A percentile compares a stretch with the other conserved stretches of the same genome.
Evolutionary conservation across 2,113 vertebrate genomes (phyloP).

Genomic region (Heteronetta atricapilla): DNA sequence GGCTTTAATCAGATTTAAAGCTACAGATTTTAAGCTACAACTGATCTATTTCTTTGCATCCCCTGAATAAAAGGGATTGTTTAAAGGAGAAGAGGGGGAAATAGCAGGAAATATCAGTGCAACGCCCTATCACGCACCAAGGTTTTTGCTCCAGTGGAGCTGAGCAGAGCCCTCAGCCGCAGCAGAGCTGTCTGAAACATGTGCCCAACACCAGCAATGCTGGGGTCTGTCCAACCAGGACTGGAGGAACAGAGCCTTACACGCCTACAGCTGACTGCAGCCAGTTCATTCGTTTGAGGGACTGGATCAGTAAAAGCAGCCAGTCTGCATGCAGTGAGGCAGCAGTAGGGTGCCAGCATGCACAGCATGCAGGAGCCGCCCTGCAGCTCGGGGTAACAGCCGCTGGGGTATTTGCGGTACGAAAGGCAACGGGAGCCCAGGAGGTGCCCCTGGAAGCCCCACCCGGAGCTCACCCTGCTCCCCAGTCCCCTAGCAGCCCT

Average conservation of each 20-base stretch:
- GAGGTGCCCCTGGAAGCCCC: neutral
- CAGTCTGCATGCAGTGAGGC: neutral
- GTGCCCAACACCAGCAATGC: neutral
- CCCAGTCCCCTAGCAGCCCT: neutral
- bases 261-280: neutral
- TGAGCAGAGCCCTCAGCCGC: neutral
- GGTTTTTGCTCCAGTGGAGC: neutral
- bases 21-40: constrained; percentile 59
- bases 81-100: neutral
- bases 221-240: neutral
- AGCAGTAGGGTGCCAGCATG: neutral
- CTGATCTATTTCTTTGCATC: constrained; percentile 38
- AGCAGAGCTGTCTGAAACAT: neutral
- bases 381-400: neutral
- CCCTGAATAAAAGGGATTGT: constrained; percentile 23
- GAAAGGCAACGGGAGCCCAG: neutral
- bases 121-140: neutral
- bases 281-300: neutral
- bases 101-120: neutral
- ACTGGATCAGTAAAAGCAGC: neutral
- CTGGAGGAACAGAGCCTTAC: neutral
- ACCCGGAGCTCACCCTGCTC: neutral
- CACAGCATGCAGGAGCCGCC: constrained; percentile 6
- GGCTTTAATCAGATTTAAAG: constrained; percentile 32
- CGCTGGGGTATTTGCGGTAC: neutral